Percentiles rank a stretch among this genome's conserved stretches.
Conservation (phyloP, 2,888 invertebrate genomes). For the Dioctria rufipes region DNA sequence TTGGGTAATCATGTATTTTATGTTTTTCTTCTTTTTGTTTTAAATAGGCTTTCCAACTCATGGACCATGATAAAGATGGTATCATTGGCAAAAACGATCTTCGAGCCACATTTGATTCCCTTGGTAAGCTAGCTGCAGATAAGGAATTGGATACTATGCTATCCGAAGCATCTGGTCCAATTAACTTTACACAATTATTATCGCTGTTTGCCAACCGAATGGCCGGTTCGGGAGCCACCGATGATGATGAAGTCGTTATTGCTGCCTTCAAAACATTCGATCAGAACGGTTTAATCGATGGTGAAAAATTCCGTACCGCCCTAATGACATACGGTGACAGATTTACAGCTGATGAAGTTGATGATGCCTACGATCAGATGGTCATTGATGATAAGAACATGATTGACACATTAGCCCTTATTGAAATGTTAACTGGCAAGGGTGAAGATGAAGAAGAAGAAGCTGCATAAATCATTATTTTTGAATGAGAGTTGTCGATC, state of each 20-base stretch:
- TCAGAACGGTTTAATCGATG: conserved; percentile 89
- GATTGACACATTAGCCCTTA: conserved; percentile 90
- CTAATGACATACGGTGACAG: conserved; percentile 95
- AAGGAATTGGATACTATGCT: conserved; percentile 94
- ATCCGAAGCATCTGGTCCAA: conserved; percentile 89
- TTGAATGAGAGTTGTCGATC: not conserved
- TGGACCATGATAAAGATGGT: conserved; percentile 96
- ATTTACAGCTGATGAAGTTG: conserved; percentile 89
- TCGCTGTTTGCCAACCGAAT: conserved; percentile 93
- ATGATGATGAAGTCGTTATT: conserved; percentile 93
- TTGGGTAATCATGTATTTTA: not conserved
- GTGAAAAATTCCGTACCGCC: conserved; percentile 90
- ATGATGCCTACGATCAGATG: conserved; percentile 95
- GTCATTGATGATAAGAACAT: conserved; percentile 91
- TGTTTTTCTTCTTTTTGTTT: conserved; percentile 2
- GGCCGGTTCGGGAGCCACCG: conserved; percentile 89
- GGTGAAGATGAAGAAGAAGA: conserved; percentile 85
- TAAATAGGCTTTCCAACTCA: conserved; percentile 90
- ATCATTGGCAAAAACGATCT: conserved; percentile 92
- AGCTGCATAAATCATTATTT: conserved; percentile 63
- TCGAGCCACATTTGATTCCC: conserved; percentile 91
- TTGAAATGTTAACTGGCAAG: conserved; percentile 90
- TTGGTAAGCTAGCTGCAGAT: conserved; percentile 90
- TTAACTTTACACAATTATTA: conserved; percentile 95
- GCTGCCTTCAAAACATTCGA: conserved; percentile 95